Conservation (phyloP, 2,888 invertebrate genomes). For the Zygogramma bicolorata region DNA sequence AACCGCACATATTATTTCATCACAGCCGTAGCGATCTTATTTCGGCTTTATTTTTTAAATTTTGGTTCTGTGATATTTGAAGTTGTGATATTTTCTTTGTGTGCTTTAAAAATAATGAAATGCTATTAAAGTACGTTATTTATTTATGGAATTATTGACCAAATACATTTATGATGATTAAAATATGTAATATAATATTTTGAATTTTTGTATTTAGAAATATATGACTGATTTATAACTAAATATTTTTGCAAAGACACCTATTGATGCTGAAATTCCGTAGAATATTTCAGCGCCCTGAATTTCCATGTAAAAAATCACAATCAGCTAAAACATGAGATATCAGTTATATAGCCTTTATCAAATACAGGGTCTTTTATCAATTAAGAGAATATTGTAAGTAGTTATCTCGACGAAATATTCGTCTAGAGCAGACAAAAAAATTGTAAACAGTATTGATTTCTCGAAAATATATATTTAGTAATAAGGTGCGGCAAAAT, state of each 20-base stretch:
- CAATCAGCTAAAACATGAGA: slow-evolving; percentile 63
- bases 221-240: slow-evolving; percentile 55
- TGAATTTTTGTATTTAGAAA: slow-evolving; percentile 55
- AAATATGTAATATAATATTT: slow-evolving; percentile 53
- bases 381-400: slow-evolving; percentile 64
- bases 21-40: neutral
- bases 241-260: slow-evolving; percentile 52
- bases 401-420: slow-evolving; percentile 60
- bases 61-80: slow-evolving; percentile 39
- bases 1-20: neutral
- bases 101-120: slow-evolving; percentile 24
- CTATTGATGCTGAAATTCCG: slow-evolving; percentile 49
- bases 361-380: slow-evolving; percentile 67
- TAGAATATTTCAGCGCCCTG: slow-evolving; percentile 53
- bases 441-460: slow-evolving; percentile 60
- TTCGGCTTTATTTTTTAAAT: slow-evolving; percentile 5
- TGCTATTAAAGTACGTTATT: slow-evolving; percentile 30
- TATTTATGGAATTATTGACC: slow-evolving; percentile 48
- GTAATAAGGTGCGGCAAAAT: slow-evolving; percentile 50
- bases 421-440: slow-evolving; percentile 57
- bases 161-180: slow-evolving; percentile 47
- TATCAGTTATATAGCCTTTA: slow-evolving; percentile 67
- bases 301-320: slow-evolving; percentile 52
- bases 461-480: slow-evolving; percentile 57
- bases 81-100: slow-evolving; percentile 37